Base-by-base conservation (phyloP, 1,140 invertebrate genomes). In the Pseudomyrmex flavicornis region DNA sequence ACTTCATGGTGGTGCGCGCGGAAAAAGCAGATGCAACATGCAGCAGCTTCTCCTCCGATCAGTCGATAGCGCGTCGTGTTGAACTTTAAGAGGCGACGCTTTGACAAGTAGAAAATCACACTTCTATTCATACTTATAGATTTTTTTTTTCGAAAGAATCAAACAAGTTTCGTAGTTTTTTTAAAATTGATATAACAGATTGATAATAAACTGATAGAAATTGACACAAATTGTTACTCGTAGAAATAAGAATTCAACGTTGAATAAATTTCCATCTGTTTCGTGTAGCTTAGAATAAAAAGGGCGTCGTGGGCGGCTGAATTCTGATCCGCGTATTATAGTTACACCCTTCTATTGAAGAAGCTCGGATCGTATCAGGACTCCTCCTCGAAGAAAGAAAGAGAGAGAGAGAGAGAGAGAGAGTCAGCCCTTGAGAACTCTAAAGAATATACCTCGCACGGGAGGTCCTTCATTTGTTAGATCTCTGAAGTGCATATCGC, bases 271-370 rank as follows among this genome's bases (percentile, higher is more conserved):
- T 35, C 52, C 63, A 44, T 77, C 44, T 62, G 72, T 15, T 44
- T 20, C 12, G 7, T 20, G 15, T 44, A 35, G 12, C 26, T 75
- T 86, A 77, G 65, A 85, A 77, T 77, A 56, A 59, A 70, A 54
- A 26, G 52, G 52, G 15, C 85, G 65, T 85, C 85, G 85, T 86
- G 85, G 85, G 85, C 84, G 85, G 85, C 85, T 66, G 75, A 84
- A 86, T 85, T 85, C 56, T 66, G 83, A 66, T 85, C 50, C 69
- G 13, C 46, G 48, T 83, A 70, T 76, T 82, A 85, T 75, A 58
- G 74, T 66, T 35, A 68, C 83, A 62, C 56, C 56, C 61, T 65
- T 73, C 35, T 20, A n/a, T 46, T 22, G 62, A 17, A 52, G 82
- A 61, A 75, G 44, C 52, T 54, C 13, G 83, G 84, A 85, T 85